These are phyloP conservation scores for Vulpes vulpes DNA, from an alignment of 2,113 vertebrate genomes.

Conservation along the genomic window DNA sequence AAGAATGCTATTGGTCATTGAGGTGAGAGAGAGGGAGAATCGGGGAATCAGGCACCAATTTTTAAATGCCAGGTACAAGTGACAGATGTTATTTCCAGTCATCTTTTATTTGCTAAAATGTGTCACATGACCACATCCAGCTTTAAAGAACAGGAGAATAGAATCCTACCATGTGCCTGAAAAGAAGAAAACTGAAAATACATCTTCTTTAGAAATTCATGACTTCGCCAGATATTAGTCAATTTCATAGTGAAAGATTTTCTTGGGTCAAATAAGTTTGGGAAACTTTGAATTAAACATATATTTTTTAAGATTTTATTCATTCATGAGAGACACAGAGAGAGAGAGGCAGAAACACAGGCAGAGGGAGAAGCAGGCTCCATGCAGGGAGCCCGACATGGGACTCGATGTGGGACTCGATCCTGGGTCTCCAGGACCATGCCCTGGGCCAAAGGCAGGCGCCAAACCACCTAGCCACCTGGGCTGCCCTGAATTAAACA, in stretches of 20 bases:
- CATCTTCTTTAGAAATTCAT: neutral
- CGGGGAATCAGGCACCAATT: neutral
- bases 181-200: neutral
- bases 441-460: no score
- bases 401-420: no score
- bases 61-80: neutral
- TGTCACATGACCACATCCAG: neutral
- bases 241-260: neutral
- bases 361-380: no score
- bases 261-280: neutral
- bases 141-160: neutral
- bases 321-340: no score
- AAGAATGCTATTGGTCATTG: neutral
- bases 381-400: no score
- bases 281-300: neutral
- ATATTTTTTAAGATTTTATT: neutral
- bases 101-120: conserved; percentile 35
- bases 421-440: no score
- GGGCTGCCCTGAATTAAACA: neutral
- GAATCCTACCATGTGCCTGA: neutral
- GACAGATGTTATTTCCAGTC: neutral
- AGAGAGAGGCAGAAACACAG: no score
- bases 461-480: no score
- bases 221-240: neutral
- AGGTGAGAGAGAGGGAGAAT: neutral